phyloP scores from a whole-genome alignment of 2,797 vertebrate species.

The Microhierax caerulescens region DNA sequence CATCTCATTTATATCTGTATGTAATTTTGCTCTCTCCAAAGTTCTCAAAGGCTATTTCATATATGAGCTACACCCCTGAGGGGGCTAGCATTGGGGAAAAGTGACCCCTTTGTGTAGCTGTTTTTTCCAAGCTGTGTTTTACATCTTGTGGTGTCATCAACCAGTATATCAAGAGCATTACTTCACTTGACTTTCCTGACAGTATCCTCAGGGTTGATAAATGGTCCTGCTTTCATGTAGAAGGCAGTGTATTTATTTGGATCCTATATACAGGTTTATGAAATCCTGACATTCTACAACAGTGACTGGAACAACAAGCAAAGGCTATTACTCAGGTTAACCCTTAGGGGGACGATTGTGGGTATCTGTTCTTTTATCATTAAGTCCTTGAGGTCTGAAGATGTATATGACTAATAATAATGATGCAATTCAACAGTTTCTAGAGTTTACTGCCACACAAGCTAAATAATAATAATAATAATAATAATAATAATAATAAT shows the following conservation, averaged over 20 bases:
- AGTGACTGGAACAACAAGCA: constrained; percentile 39
- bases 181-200: constrained; percentile 61
- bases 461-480: background rate
- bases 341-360: background rate
- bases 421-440: background rate
- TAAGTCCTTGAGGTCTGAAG: background rate
- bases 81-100: background rate
- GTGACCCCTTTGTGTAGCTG: background rate
- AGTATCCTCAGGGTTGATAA: constrained; percentile 72
- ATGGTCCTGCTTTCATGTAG: constrained; percentile 37
- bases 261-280: constrained; percentile 54
- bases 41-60: background rate
- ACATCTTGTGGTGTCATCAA: constrained; percentile 62
- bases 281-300: constrained; percentile 49
- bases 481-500: background rate
- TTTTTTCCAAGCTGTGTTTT: constrained; percentile 34
- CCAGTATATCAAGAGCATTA: constrained; percentile 54
- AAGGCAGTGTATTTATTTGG: constrained; percentile 66
- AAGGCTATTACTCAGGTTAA: constrained; percentile 13
- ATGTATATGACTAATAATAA: background rate
- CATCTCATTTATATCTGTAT: background rate
- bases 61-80: background rate
- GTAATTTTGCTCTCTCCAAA: background rate
- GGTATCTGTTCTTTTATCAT: background rate
- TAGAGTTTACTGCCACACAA: background rate